Evolutionary conservation across 2,888 invertebrate genomes (phyloP).

Genomic region (Itoplectis maculator): DNA sequence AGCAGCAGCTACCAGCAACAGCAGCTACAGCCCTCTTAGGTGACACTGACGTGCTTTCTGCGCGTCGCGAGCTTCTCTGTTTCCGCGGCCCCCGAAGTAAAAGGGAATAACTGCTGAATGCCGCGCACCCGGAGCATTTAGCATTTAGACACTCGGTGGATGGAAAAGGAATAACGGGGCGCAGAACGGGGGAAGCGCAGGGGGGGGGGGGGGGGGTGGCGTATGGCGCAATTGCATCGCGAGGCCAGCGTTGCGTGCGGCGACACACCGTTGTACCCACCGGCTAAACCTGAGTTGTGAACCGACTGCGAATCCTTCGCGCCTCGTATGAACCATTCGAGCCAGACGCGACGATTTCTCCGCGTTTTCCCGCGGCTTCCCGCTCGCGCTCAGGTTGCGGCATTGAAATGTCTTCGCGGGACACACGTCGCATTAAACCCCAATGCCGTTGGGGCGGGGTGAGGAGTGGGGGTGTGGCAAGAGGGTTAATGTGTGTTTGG

Average conservation of each 20-base stretch:
- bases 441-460: slow-evolving; percentile 77
- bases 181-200: no score
- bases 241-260: no score
- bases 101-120: slow-evolving; percentile 80
- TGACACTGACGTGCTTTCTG: slow-evolving; percentile 64
- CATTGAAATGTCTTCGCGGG: slow-evolving; percentile 78
- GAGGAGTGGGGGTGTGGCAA: no score
- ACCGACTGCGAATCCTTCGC: slow-evolving; percentile 39
- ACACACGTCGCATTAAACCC: slow-evolving; percentile 81
- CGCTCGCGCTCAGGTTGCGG: slow-evolving; percentile 70
- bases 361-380: slow-evolving; percentile 51
- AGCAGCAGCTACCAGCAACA: no score
- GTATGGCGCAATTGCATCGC: slow-evolving; percentile 55
- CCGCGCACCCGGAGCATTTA: slow-evolving; percentile 77
- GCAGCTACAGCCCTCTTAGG: slow-evolving; percentile 63
- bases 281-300: no score
- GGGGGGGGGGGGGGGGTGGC: no score
- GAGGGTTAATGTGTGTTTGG: slow-evolving; percentile 44
- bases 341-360: slow-evolving; percentile 52
- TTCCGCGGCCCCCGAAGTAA: slow-evolving; percentile 66
- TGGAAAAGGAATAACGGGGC: slow-evolving; percentile 66
- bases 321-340: slow-evolving; percentile 41
- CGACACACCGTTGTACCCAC: no score
- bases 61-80: slow-evolving; percentile 32
- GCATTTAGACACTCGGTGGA: slow-evolving; percentile 75